A percentile compares a stretch with the other conserved stretches of the same genome.
Conservation (phyloP, 2,113 vertebrate genomes). For the Vulpes ferrilata region DNA sequence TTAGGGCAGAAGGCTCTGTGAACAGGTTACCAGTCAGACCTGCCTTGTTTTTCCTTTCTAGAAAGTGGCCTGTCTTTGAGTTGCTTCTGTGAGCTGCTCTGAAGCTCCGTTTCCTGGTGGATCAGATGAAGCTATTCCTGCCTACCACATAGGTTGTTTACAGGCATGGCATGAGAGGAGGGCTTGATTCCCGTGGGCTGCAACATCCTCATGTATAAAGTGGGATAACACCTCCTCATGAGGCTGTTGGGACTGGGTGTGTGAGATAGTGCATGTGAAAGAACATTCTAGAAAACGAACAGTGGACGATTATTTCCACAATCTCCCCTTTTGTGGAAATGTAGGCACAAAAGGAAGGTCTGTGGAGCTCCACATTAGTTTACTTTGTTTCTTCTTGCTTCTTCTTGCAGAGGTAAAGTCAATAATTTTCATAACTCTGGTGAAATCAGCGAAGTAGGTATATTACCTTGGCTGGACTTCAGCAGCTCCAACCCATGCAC, state of each 20-base stretch:
- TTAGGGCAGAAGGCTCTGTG: accelerated
- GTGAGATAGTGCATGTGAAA: accelerated
- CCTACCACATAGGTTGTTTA: accelerated
- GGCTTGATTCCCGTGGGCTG: background rate
- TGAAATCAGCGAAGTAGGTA: background rate
- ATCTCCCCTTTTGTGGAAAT: background rate
- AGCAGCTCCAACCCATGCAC: accelerated
- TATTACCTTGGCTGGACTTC: background rate
- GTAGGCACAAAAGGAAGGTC: background rate
- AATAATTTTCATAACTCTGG: background rate
- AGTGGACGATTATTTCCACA: background rate
- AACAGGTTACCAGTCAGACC: background rate
- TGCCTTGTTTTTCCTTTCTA: background rate
- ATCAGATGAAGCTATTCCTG: background rate
- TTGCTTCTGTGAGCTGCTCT: background rate
- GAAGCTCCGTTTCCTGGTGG: background rate
- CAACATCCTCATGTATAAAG: background rate
- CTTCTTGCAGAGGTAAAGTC: background rate
- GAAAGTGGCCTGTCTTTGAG: background rate
- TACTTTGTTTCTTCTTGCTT: background rate
- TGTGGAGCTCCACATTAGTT: accelerated
- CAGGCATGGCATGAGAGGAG: background rate
- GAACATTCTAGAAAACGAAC: background rate
- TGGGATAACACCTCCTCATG: accelerated
- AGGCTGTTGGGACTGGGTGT: background rate